Conservation (phyloP, 2,888 invertebrate species). For the Autographa gamma region DNA sequence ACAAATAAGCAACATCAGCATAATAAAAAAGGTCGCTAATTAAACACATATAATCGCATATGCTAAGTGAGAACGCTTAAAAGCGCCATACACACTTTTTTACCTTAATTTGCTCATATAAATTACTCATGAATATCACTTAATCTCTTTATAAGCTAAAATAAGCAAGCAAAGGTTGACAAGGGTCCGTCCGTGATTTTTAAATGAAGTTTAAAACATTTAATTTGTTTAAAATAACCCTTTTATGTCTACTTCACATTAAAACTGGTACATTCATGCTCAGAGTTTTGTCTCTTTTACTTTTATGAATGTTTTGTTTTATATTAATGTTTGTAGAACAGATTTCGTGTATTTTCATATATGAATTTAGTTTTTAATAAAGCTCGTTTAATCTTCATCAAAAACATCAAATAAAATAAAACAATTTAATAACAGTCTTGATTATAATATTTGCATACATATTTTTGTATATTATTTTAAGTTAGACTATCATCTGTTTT, state of each 20-base stretch:
- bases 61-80: conserved; percentile 34
- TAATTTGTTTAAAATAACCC: conserved; percentile 64
- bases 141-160: conserved; percentile 73
- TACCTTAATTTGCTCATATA: conserved; percentile 58
- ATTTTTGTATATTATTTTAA: no score
- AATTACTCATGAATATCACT: conserved; percentile 70
- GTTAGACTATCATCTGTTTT: no score
- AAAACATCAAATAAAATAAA: background rate
- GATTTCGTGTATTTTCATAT: background rate
- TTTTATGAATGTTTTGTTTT: conserved; percentile 17
- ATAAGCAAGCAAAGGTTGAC: conserved; percentile 72
- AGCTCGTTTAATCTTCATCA: background rate
- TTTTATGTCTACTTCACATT: conserved; percentile 53
- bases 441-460: no score
- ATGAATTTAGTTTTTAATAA: background rate
- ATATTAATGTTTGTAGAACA: background rate
- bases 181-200: conserved; percentile 74
- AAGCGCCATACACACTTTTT: conserved; percentile 43
- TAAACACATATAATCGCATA: conserved; percentile 29
- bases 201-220: conserved; percentile 71
- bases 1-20: conserved; percentile 16
- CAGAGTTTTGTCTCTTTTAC: conserved; percentile 32
- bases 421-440: no score
- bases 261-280: conserved; percentile 27
- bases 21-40: conserved; percentile 33